Conservation (phyloP, 2,888 invertebrate species). For the Sphecodes monilicornis region DNA sequence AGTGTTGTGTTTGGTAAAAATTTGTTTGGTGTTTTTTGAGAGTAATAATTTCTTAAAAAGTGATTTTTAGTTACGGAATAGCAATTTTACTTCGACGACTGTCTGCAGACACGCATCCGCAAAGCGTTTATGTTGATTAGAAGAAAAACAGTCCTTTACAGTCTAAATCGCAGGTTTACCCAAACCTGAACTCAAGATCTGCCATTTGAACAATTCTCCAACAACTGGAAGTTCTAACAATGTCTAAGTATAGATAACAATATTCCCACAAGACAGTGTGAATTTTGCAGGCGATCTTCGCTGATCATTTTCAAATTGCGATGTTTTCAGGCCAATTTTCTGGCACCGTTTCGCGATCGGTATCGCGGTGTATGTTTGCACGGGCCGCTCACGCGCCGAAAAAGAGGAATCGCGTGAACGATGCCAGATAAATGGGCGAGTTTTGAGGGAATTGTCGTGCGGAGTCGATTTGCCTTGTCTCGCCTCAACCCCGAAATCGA, state of each 20-base stretch:
- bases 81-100: too few relatives aligned
- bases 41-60: too few relatives aligned
- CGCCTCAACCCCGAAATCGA: not conserved
- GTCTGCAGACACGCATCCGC: too few relatives aligned
- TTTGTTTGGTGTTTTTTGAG: too few relatives aligned
- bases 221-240: not conserved
- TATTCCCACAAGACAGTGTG: not conserved
- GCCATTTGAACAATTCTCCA: too few relatives aligned
- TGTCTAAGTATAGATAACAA: not conserved
- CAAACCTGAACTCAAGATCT: too few relatives aligned
- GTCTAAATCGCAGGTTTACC: too few relatives aligned
- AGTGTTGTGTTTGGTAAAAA: too few relatives aligned
- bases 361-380: conserved; percentile 32
- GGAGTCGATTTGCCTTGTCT: not conserved
- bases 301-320: not conserved
- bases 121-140: too few relatives aligned
- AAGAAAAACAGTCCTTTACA: too few relatives aligned
- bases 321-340: conserved; percentile 32
- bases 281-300: not conserved
- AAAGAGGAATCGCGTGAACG: conserved; percentile 37
- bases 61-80: too few relatives aligned
- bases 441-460: conserved; percentile 31
- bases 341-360: conserved; percentile 41
- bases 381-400: not conserved
- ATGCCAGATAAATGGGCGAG: conserved; percentile 31